Percentiles rank a stretch among this genome's conserved stretches.
These are phyloP conservation scores for Lampropteryx suffumata DNA, from an alignment of 2,888 invertebrate genomes.

Conservation along the genomic window DNA sequence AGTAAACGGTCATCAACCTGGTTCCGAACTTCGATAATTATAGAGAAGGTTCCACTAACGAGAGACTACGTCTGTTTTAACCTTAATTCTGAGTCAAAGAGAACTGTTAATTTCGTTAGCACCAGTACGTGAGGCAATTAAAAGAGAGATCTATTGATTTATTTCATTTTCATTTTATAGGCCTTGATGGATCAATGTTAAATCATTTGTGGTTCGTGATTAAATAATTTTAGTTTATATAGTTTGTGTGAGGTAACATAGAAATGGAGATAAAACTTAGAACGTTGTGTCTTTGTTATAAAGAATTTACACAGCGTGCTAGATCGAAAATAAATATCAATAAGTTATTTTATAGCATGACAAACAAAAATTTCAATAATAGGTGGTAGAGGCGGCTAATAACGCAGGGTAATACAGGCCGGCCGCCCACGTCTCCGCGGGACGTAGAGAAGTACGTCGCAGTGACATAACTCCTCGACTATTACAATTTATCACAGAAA, in stretches of 20 bases:
- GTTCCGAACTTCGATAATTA: conserved; percentile 60
- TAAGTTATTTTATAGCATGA: conserved; percentile 69
- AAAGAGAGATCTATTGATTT: conserved; percentile 28
- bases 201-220: conserved; percentile 6
- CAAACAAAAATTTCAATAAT: conserved; percentile 72
- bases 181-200: conserved; percentile 6
- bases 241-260: too few relatives aligned
- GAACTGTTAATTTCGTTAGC: conserved; percentile 45
- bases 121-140: conserved; percentile 35
- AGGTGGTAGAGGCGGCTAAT: conserved; percentile 62
- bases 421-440: conserved; percentile 55
- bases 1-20: conserved; percentile 70
- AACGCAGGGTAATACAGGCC: conserved; percentile 42
- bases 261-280: too few relatives aligned
- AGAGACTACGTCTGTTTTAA: conserved; percentile 49
- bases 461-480: conserved; percentile 69
- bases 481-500: conserved; percentile 75
- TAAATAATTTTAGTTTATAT: too few relatives aligned
- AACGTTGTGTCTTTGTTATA: too few relatives aligned
- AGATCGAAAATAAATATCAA: conserved; percentile 40
- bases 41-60: conserved; percentile 61
- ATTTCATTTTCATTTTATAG: conserved; percentile 22
- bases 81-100: conserved; percentile 31
- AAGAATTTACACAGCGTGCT: too few relatives aligned
- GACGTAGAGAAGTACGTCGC: conserved; percentile 41